phyloP scores from a whole-genome alignment of 2,888 invertebrate species.

The Phymatocera aterrima region DNA sequence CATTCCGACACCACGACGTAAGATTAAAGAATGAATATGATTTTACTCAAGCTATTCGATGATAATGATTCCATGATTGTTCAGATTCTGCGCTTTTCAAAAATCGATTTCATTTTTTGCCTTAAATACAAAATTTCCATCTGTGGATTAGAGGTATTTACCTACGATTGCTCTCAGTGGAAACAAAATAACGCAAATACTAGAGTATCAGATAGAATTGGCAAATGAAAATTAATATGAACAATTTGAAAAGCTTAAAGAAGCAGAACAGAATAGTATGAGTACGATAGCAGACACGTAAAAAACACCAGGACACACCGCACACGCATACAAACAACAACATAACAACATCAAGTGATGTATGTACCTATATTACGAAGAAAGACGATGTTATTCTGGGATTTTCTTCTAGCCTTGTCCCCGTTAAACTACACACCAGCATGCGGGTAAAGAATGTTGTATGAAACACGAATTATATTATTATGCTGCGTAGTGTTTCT shows the following conservation, averaged over 20 bases:
- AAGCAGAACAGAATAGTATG: conserved; percentile 42
- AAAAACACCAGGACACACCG: conserved; percentile 54
- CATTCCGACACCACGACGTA: conserved; percentile 56
- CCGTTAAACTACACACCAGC: conserved; percentile 9
- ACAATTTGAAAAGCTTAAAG: conserved; percentile 38
- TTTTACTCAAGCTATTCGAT: not conserved
- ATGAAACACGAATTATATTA: not conserved
- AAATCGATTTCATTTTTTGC: too few species aligned
- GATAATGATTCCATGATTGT: too few species aligned
- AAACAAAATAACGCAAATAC: not conserved
- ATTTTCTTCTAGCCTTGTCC: not conserved
- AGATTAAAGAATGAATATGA: conserved; percentile 41
- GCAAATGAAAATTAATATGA: not conserved
- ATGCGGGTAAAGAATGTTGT: conserved; percentile 4
- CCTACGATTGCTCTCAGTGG: too few species aligned
- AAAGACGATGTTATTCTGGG: not conserved
- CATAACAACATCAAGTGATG: too few species aligned
- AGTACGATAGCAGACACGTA: conserved; percentile 50
- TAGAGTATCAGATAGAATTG: not conserved
- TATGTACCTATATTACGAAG: conserved; percentile 1
- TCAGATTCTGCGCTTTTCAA: too few species aligned
- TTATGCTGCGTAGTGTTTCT: not conserved
- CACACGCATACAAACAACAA: conserved; percentile 29
- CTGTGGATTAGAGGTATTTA: too few species aligned
- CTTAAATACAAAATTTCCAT: too few species aligned